Evolutionary conservation across 2,113 vertebrate species (phyloP).

Genomic region (Hyaena hyaena): DNA sequence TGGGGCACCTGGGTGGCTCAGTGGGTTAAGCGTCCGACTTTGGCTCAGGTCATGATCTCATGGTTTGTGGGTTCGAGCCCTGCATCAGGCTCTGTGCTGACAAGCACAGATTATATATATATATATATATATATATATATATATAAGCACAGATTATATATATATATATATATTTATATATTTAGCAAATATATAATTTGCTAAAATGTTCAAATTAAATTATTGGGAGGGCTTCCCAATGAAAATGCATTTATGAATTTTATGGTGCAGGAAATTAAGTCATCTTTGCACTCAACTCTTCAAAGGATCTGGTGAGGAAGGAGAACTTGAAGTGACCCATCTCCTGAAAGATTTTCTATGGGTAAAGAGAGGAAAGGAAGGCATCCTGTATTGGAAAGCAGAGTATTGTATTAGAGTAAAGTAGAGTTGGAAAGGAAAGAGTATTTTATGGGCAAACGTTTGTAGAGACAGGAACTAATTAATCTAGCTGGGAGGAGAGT

Average conservation of each 20-base stretch:
- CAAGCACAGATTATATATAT: too few species aligned
- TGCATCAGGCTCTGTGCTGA: too few species aligned
- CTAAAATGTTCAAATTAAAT: background rate
- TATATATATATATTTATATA: too few species aligned
- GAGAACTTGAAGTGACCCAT: background rate
- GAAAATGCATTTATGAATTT: slow-evolving; percentile 30
- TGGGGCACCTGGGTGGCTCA: too few species aligned
- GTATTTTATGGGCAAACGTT: background rate
- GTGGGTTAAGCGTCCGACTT: too few species aligned
- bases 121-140: too few species aligned
- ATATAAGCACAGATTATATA: too few species aligned
- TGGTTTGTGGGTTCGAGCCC: too few species aligned
- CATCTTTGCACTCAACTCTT: background rate
- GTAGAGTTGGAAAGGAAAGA: background rate
- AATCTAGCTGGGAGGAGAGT: background rate
- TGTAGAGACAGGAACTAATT: background rate
- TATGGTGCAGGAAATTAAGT: background rate
- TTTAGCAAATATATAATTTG: background rate
- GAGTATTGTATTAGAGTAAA: too few species aligned
- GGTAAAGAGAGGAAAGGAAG: background rate
- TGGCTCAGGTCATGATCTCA: too few species aligned
- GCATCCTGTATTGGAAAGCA: background rate
- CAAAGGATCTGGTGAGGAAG: background rate
- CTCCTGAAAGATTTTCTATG: background rate
- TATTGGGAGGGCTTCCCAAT: background rate